Evolutionary conservation across 2,888 invertebrate genomes (phyloP).

Genomic region (Pasiphila rectangulata): DNA sequence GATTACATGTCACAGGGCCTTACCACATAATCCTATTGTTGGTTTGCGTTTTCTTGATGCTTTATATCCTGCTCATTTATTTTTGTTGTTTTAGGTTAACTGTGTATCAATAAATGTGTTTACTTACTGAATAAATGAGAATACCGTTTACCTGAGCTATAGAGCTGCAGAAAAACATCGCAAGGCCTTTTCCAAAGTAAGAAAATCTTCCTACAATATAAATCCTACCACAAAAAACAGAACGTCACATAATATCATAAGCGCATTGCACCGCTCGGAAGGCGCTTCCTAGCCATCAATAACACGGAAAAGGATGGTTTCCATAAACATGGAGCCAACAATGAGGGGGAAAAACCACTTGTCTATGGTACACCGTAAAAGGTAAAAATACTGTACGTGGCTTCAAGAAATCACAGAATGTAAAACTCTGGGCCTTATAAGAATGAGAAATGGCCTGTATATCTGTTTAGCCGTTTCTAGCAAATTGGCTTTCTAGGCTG

Average conservation of each 20-base stretch:
- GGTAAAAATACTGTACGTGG: slow-evolving; percentile 4
- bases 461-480: slow-evolving; percentile 3
- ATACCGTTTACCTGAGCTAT: too few species aligned
- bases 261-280: slow-evolving; percentile 6
- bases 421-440: slow-evolving; percentile 6
- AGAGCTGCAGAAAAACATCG: background rate
- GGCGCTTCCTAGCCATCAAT: slow-evolving; percentile 9
- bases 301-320: slow-evolving; percentile 12
- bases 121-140: too few species aligned
- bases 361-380: slow-evolving; percentile 10
- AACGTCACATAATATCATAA: slow-evolving; percentile 12
- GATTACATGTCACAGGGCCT: too few species aligned
- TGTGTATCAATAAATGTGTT: too few species aligned
- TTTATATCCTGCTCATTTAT: too few species aligned
- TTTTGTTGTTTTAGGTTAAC: too few species aligned
- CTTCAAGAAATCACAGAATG: slow-evolving; percentile 8
- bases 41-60: too few species aligned
- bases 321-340: slow-evolving; percentile 14
- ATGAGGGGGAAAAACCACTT: slow-evolving; percentile 16
- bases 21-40: too few species aligned
- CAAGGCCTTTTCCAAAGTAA: background rate
- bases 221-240: slow-evolving; percentile 6
- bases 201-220: background rate
- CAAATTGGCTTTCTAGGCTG: slow-evolving; percentile 7
- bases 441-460: slow-evolving; percentile 6